These are phyloP conservation scores for Aegypius monachus DNA, from an alignment of 2,113 vertebrate genomes.

Conservation along the genomic window DNA sequence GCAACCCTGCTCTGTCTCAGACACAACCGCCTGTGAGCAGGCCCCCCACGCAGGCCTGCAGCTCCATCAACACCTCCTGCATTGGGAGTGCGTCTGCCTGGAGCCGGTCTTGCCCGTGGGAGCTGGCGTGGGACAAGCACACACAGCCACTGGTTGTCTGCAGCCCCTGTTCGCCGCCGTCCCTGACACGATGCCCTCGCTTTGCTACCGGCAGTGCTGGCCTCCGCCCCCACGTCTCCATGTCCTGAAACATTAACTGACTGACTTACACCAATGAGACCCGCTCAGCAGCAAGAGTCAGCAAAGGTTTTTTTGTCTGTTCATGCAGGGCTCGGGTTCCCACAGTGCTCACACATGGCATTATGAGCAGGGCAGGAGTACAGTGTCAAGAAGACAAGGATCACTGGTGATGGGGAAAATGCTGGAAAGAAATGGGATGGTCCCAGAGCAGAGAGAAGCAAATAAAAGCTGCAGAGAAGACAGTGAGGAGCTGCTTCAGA, in stretches of 20 bases:
- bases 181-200: fast-evolving
- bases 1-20: not conserved
- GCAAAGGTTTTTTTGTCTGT: not conserved
- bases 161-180: fast-evolving
- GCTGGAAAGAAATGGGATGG: not conserved
- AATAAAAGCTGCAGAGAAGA: not conserved
- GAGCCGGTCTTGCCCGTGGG: not conserved
- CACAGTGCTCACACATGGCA: fast-evolving
- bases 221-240: fast-evolving
- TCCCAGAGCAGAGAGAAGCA: not conserved
- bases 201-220: not conserved
- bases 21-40: not conserved
- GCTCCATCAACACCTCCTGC: not conserved
- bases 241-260: not conserved
- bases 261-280: not conserved
- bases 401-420: not conserved
- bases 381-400: not conserved
- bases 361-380: not conserved
- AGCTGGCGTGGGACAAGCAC: not conserved
- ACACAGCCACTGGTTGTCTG: not conserved
- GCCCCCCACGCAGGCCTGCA: fast-evolving
- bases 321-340: fast-evolving
- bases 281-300: not conserved
- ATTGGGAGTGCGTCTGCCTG: not conserved
- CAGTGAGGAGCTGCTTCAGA: not conserved